These are phyloP conservation scores for Trichogramma evanescens DNA, from an alignment of 2,888 invertebrate species.

Conservation along the genomic window DNA sequence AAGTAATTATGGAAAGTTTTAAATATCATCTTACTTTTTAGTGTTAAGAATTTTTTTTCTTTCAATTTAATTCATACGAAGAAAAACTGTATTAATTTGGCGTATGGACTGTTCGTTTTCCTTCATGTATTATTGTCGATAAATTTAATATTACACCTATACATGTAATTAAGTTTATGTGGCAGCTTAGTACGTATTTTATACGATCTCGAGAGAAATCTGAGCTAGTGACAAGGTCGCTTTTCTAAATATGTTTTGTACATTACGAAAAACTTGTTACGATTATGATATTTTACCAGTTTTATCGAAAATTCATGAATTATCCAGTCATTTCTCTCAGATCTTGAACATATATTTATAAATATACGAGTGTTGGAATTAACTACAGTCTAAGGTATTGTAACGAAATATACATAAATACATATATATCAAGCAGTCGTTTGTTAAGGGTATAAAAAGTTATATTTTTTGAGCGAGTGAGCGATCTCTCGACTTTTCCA, in stretches of 20 bases:
- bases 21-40: constrained; percentile 30
- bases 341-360: background rate
- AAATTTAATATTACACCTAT: constrained; percentile 25
- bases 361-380: constrained; percentile 9
- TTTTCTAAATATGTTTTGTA: constrained; percentile 16
- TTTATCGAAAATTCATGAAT: constrained; percentile 6
- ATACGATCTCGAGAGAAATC: constrained; percentile 10
- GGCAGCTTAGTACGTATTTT: constrained; percentile 20
- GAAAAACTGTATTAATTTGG: constrained; percentile 21
- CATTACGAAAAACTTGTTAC: constrained; percentile 26
- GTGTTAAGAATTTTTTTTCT: constrained; percentile 26
- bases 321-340: constrained; percentile 7
- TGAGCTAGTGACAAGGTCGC: background rate
- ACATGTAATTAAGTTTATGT: constrained; percentile 22
- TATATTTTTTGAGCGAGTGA: constrained; percentile 3
- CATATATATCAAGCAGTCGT: constrained; percentile 2
- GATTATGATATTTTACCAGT: background rate
- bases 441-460: constrained; percentile 12
- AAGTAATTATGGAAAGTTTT: constrained; percentile 33
- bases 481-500: constrained; percentile 22
- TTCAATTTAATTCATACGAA: constrained; percentile 17
- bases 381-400: constrained; percentile 21
- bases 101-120: constrained; percentile 20
- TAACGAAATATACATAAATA: constrained; percentile 16
- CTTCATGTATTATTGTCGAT: constrained; percentile 22